Conservation (phyloP, 92 coral and sea anemone species). For the Montipora capitata region DNA sequence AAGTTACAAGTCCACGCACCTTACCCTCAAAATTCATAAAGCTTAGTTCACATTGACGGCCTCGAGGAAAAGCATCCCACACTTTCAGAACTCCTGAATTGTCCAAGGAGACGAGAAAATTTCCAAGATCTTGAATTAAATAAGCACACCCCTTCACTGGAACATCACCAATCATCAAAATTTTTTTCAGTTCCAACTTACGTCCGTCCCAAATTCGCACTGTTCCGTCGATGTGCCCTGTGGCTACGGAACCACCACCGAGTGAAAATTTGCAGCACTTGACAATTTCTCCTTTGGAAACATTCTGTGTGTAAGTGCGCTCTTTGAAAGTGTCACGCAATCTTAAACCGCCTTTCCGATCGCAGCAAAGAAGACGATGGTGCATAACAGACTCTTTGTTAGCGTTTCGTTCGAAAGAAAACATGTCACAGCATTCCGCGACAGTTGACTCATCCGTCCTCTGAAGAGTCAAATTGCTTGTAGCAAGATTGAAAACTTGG, state of each 20-base stretch:
- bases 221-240: constrained; percentile 61
- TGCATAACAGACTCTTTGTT: too few species aligned
- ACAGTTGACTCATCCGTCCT: not conserved
- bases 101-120: constrained; percentile 34
- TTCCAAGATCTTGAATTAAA: constrained; percentile 40
- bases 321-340: constrained; percentile 30
- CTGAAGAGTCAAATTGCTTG: not conserved
- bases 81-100: constrained; percentile 56
- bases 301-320: not conserved
- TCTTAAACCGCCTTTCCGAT: constrained; percentile 28
- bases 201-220: constrained; percentile 59
- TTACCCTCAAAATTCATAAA: constrained; percentile 54
- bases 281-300: constrained; percentile 14
- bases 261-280: constrained; percentile 64
- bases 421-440: constrained; percentile 38
- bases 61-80: constrained; percentile 40
- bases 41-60: constrained; percentile 16
- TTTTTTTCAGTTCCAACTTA: constrained; percentile 5
- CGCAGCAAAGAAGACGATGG: constrained; percentile 55
- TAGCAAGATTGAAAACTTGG: constrained; percentile 23
- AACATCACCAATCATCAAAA: constrained; percentile 33
- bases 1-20: constrained; percentile 60
- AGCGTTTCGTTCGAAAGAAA: not conserved
- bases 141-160: constrained; percentile 56
- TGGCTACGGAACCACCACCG: constrained; percentile 48